Evolutionary conservation across 2,888 invertebrate species (phyloP).

Genomic region (Parnassius glacialis): DNA sequence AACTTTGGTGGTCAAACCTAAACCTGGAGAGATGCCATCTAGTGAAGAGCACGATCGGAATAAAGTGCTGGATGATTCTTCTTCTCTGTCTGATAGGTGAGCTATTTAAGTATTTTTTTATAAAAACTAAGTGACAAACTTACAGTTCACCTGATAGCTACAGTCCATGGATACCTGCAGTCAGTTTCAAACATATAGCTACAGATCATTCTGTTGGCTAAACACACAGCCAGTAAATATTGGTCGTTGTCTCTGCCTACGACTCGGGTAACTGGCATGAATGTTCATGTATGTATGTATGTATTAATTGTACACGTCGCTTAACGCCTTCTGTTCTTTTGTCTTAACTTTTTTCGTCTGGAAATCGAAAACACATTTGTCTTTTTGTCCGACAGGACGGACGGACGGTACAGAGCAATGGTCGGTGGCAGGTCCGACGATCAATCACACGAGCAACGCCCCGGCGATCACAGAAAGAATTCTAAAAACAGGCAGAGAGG

Average conservation of each 20-base stretch:
- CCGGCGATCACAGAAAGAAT: conserved; percentile 70
- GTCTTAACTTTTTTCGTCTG: not conserved
- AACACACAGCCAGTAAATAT: too few relatives aligned
- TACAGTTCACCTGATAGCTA: too few relatives aligned
- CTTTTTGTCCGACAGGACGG: conserved; percentile 53
- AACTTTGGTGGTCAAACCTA: conserved; percentile 88
- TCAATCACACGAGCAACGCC: conserved; percentile 84
- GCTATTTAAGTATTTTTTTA: conserved; percentile 25
- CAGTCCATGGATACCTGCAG: too few relatives aligned
- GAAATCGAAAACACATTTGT: not conserved
- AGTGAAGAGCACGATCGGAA: conserved; percentile 88
- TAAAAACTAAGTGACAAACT: too few relatives aligned
- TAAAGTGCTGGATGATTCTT: conserved; percentile 70
- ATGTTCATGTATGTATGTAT: too few relatives aligned
- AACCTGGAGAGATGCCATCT: conserved; percentile 89
- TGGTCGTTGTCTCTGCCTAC: too few relatives aligned
- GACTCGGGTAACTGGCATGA: too few relatives aligned
- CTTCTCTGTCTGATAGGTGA: conserved; percentile 71
- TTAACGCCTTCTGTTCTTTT: not conserved
- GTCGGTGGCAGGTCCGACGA: conserved; percentile 80
- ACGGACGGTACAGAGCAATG: conserved; percentile 72
- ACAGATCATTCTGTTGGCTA: too few relatives aligned
- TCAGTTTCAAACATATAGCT: too few relatives aligned
- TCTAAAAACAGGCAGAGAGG: conserved; percentile 67
- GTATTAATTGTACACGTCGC: not conserved